Percentiles rank a stretch among this genome's conserved stretches.
Conservation (phyloP, 2,797 vertebrate genomes). For the Steatocranus sp. region DNA sequence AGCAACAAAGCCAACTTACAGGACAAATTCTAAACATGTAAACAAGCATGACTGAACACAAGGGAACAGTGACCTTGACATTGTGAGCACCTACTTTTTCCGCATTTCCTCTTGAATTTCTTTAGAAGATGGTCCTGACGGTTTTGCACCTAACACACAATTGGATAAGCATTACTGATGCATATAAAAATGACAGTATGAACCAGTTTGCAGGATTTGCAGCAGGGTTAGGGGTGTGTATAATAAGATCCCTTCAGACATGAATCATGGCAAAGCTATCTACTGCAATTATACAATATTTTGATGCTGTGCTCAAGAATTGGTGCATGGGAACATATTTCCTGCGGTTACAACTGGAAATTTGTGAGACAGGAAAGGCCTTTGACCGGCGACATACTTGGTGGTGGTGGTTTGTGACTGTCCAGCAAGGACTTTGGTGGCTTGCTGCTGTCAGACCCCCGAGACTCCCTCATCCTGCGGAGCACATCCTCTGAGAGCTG, state of each 20-base stretch:
- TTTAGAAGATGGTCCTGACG: conserved; percentile 32
- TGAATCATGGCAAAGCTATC: not conserved
- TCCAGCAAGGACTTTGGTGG: conserved; percentile 11
- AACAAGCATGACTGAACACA: not conserved
- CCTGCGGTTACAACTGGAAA: not conserved
- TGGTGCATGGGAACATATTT: not conserved
- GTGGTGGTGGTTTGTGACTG: conserved; percentile 17
- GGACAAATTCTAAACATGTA: not conserved
- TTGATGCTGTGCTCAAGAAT: not conserved
- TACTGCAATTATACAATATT: not conserved
- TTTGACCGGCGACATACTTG: conserved; percentile 39
- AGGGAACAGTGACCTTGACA: not conserved
- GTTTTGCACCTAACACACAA: conserved; percentile 48
- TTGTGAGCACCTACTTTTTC: conserved; percentile 61
- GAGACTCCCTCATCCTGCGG: conserved; percentile 67
- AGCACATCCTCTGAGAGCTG: conserved; percentile 76
- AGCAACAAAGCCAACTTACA: not conserved
- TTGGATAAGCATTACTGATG: not conserved
- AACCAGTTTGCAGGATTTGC: not conserved
- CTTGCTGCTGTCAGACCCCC: conserved; percentile 20
- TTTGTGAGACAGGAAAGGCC: not conserved
- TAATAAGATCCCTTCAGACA: not conserved
- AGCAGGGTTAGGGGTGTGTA: not conserved
- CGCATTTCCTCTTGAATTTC: conserved; percentile 70
- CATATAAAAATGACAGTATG: not conserved